Evolutionary conservation across 1,140 invertebrate genomes (phyloP), one percentile per base, ranked within the genome.

Genomic region (Sinella curviseta): DNA sequence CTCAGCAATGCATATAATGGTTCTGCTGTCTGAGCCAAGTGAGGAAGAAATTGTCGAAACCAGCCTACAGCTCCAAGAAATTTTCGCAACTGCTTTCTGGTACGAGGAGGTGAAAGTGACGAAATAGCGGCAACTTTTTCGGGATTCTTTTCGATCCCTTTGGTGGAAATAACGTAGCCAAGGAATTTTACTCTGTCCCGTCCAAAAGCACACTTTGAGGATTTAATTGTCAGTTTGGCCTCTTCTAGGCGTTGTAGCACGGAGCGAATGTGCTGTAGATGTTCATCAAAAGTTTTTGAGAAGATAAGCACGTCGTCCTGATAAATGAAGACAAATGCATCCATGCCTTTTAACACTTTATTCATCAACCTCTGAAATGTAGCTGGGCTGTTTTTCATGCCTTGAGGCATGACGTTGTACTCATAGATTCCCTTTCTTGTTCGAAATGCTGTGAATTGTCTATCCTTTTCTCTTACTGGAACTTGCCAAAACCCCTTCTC

Each of bases 381-480:
- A 0, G 85, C 83, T 0, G 86, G 84, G 12, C 82, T 80, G 77
- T 87, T 87, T 1, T 80, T 82, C 2, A 88, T 77, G 0, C 87
- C 86, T 77, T 86, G 87, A 1, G 87, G 86, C 83, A 86, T 85
- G 1, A 82, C 74, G 1, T 77, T 78, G 74, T 84, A 88, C 12
- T 86, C 80, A 77, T 80, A 89, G 1, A 86, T 80, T 0, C 86
- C 86, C 4, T 86, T 84, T 0, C 85, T 85, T 0, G 86, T 85
- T 8, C 85, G 84, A 75, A 89, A 89, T 0, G 87, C 88, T 0
- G 89, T 90, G 35, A n/a, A n/a, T n/a, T 86, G 85, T 31, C 85
- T 82, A 31, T 80, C 80, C 30, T 82, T 85, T 0, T n/a, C 77
- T 0, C 80, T 81, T 30, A 84, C 67, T 12, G 57, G 76, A 28